Conservation (phyloP, 2,888 invertebrate genomes). For the Resseliella maxima region DNA sequence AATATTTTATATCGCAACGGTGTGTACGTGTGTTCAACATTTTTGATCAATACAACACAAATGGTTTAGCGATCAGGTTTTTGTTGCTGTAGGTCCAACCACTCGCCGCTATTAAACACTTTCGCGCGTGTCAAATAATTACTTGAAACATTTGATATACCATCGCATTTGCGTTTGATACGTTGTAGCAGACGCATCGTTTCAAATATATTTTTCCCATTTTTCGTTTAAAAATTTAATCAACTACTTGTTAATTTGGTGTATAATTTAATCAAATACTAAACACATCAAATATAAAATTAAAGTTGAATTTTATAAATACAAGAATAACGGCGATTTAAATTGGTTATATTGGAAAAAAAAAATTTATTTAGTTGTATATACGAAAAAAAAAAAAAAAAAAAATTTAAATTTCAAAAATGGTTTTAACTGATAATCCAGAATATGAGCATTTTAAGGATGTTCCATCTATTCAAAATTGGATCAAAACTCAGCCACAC, state of each 20-base stretch:
- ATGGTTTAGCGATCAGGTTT: constrained; percentile 10
- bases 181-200: not conserved
- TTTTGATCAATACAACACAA: not conserved
- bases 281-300: too few species aligned
- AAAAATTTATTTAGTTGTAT: not conserved
- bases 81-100: constrained; percentile 32
- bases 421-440: constrained; percentile 20
- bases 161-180: constrained; percentile 20
- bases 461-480: constrained; percentile 61
- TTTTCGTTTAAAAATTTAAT: too few species aligned
- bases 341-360: not conserved
- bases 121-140: not conserved
- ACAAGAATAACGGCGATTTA: too few species aligned
- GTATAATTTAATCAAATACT: too few species aligned
- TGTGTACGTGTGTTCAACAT: too few species aligned
- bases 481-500: constrained; percentile 75
- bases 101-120: not conserved
- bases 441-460: constrained; percentile 46
- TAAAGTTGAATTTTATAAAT: too few species aligned
- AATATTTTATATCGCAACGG: too few species aligned
- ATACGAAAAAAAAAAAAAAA: not conserved
- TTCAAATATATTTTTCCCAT: too few species aligned
- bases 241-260: too few species aligned
- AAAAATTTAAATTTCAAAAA: not conserved
- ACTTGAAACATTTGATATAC: not conserved